phyloP scores from a whole-genome alignment of 2,797 vertebrate genomes.

The Psittacula derbiana region DNA sequence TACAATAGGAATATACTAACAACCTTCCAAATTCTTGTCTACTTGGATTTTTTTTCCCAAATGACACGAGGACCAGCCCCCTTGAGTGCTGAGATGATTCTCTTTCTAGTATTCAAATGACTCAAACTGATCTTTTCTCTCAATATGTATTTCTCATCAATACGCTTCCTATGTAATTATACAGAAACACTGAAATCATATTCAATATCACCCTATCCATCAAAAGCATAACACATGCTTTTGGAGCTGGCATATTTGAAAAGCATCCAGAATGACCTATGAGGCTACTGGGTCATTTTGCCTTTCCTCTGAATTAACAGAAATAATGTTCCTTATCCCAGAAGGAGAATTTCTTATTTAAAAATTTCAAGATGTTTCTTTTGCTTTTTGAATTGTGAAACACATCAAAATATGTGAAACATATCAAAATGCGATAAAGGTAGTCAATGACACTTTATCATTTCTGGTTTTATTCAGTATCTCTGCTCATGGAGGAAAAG shows the following conservation, averaged over 20 bases:
- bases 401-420: not conserved
- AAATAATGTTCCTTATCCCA: not conserved
- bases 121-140: not conserved
- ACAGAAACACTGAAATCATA: not conserved
- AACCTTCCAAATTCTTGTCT: not conserved
- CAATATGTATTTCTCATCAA: not conserved
- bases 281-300: not conserved
- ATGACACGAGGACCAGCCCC: not conserved
- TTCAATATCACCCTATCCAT: not conserved
- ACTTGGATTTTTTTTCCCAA: not conserved
- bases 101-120: not conserved
- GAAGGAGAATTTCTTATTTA: not conserved
- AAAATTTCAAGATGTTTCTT: not conserved
- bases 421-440: slow-evolving; percentile 30
- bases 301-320: not conserved
- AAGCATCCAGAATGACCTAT: not conserved
- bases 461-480: slow-evolving; percentile 20
- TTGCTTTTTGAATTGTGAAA: not conserved
- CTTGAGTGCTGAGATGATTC: not conserved
- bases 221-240: not conserved
- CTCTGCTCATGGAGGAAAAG: slow-evolving; percentile 49
- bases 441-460: slow-evolving; percentile 11
- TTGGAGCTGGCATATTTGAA: not conserved
- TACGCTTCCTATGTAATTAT: not conserved
- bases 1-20: not conserved